phyloP scores from a whole-genome alignment of 92 coral and sea anemone genomes.

The Diadumene lineata region DNA sequence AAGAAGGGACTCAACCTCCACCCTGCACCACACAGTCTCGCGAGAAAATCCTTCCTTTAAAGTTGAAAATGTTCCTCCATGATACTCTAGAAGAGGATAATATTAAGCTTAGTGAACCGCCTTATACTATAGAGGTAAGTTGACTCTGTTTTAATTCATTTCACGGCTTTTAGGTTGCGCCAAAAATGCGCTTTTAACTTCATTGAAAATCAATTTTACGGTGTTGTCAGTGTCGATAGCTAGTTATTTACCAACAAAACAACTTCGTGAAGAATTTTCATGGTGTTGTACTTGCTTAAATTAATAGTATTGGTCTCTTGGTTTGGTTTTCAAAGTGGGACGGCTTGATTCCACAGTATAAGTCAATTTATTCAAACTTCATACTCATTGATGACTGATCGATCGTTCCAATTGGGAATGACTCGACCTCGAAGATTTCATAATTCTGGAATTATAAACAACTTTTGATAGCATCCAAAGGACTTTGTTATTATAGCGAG shows the following conservation, averaged over 20 bases:
- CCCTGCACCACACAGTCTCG: slow-evolving; percentile 59
- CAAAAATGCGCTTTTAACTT: too few species aligned
- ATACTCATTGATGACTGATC: slow-evolving; percentile 12
- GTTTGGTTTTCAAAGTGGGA: background rate
- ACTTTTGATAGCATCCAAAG: background rate
- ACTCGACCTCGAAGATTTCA: background rate
- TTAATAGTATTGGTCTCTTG: background rate
- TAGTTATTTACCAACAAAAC: background rate
- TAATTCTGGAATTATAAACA: background rate
- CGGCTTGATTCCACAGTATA: background rate
- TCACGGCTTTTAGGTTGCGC: background rate
- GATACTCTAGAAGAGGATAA: slow-evolving; percentile 80
- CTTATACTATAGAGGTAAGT: slow-evolving; percentile 86
- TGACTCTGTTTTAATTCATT: background rate
- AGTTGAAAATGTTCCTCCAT: slow-evolving; percentile 67
- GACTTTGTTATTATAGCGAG: background rate
- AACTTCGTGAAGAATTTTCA: too few species aligned
- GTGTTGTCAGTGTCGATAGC: background rate
- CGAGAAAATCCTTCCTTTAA: slow-evolving; percentile 68
- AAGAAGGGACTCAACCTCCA: slow-evolving; percentile 48
- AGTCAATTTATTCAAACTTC: background rate
- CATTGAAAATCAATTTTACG: background rate
- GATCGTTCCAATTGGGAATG: slow-evolving; percentile 12
- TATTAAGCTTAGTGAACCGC: slow-evolving; percentile 62
- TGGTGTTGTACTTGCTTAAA: background rate